Evolutionary conservation across 2,797 vertebrate species (phyloP), one percentile per base, ranked within the genome.

Genomic region (Champsocephalus gunnari): DNA sequence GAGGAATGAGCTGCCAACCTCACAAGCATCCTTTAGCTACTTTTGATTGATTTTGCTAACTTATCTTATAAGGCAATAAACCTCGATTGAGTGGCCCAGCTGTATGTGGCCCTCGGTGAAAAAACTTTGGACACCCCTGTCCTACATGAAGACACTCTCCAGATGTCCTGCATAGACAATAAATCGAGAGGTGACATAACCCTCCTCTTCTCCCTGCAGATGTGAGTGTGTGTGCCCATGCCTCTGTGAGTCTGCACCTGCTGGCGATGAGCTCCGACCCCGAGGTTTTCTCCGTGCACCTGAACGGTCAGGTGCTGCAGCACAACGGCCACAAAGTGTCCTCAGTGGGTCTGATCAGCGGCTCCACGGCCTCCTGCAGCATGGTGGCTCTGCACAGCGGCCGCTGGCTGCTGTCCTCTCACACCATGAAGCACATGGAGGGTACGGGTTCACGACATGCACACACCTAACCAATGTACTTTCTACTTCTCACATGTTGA

Each of bases 241-340:
- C 96, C 71, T 87, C 92, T 2, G 88, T 98, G 65, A 97, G 95
- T 75, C 96, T 97, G 93, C 97, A 99, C 78, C 93, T 99, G 79
- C 76, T 97, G 79, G 97, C 95, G 9, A 98, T 99, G 97, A 98
- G 97, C 88, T 97, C 97, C 1, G 90, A 95, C 61, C 93, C 96
- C 0, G 98, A 99, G 90, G 82, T 98, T 10, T 99, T 99, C 90
- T 97, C 98, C 0, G 91, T 99, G 71, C 98, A 99, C 63, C 91
- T 99, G 87, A 97, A 96, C 2, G 98, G 97, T 1, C 97, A 99
- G 62, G 96, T 97, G 77, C 88, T 99, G 86, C 92, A 96, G 79
- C 94, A 98, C 43, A 86, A 71, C 1, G 93, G 83, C 0, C 96
- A 81, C n/a, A 95, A 95, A 85, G 87, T 97, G 72, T 97, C 98